Percentiles rank a stretch among this genome's conserved stretches.
Evolutionary conservation across 2,888 invertebrate species (phyloP).

Genomic region (Caenorhabditis sulstoni): DNA sequence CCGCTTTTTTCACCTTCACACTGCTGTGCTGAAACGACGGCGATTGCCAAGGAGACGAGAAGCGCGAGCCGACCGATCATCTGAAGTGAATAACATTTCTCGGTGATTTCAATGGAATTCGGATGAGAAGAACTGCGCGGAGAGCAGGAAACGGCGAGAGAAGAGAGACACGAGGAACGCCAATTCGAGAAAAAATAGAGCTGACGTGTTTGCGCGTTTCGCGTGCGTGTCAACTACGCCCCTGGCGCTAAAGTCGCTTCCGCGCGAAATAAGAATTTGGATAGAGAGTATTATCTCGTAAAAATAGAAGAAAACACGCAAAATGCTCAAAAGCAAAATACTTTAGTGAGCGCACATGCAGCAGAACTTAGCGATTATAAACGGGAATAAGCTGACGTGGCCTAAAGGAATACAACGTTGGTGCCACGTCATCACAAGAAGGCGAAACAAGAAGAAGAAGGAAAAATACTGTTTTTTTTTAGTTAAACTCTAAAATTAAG

Average conservation of each 20-base stretch:
- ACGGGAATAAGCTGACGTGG: not conserved
- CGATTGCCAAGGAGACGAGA: constrained; percentile 39
- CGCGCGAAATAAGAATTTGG: not conserved
- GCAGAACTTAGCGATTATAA: not conserved
- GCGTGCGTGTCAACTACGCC: constrained; percentile 18
- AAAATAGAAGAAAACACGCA: not conserved
- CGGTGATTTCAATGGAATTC: constrained; percentile 1
- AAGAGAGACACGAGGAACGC: constrained; percentile 32
- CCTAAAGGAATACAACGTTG: not conserved
- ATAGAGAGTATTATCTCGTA: too few relatives aligned
- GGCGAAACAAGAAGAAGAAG: constrained; percentile 11
- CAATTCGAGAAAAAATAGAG: constrained; percentile 46
- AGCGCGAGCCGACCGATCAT: constrained; percentile 38
- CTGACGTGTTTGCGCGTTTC: constrained; percentile 52
- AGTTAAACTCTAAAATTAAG: too few relatives aligned
- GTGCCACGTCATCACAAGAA: not conserved
- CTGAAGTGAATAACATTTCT: constrained; percentile 16
- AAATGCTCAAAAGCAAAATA: too few relatives aligned
- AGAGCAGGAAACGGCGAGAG: constrained; percentile 24
- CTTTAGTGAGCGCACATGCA: not conserved
- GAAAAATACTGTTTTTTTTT: too few relatives aligned
- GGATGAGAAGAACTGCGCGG: not conserved
- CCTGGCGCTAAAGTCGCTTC: constrained; percentile 9
- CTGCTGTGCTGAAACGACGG: constrained; percentile 54
- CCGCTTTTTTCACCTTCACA: constrained; percentile 66